phyloP scores from a whole-genome alignment of 2,797 vertebrate species.

The Cyprinodon diabolis region DNA sequence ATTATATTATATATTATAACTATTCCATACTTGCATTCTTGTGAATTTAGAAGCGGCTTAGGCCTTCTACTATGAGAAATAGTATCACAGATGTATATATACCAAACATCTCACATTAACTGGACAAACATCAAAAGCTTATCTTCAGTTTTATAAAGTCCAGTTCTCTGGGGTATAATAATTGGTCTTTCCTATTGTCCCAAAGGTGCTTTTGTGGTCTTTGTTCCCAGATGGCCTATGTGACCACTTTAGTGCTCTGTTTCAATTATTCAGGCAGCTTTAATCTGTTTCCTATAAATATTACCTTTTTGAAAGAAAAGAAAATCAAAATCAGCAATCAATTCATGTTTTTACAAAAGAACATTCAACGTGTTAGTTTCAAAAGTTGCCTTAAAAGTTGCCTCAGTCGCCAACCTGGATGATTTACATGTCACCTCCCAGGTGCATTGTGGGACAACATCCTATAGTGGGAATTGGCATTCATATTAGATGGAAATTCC shows the following conservation, averaged over 20 bases:
- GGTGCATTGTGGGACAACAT: slow-evolving; percentile 36
- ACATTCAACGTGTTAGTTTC: not conserved
- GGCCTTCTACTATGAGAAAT: not conserved
- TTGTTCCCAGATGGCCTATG: slow-evolving; percentile 32
- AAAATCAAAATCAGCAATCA: too few species aligned
- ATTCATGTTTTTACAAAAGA: not conserved
- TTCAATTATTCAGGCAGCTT: slow-evolving; percentile 40
- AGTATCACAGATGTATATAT: not conserved
- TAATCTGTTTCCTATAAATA: too few species aligned
- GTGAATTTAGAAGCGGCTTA: too few species aligned
- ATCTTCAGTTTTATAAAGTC: slow-evolving; percentile 32
- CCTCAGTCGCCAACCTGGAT: slow-evolving; percentile 8
- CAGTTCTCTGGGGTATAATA: slow-evolving; percentile 47
- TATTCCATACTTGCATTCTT: too few species aligned
- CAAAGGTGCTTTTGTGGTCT: slow-evolving; percentile 25
- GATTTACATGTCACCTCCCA: slow-evolving; percentile 7
- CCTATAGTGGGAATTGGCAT: slow-evolving; percentile 44
- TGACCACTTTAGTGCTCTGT: slow-evolving; percentile 38
- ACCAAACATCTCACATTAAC: not conserved
- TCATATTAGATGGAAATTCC: slow-evolving; percentile 35
- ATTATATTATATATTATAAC: too few species aligned
- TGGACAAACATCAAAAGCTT: not conserved
- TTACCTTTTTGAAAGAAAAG: too few species aligned
- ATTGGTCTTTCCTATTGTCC: slow-evolving; percentile 50
- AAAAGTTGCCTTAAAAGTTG: not conserved